These are phyloP conservation scores for Mesoclemmys tuberculata DNA, from an alignment of 2,113 vertebrate species.

Conservation along the genomic window DNA sequence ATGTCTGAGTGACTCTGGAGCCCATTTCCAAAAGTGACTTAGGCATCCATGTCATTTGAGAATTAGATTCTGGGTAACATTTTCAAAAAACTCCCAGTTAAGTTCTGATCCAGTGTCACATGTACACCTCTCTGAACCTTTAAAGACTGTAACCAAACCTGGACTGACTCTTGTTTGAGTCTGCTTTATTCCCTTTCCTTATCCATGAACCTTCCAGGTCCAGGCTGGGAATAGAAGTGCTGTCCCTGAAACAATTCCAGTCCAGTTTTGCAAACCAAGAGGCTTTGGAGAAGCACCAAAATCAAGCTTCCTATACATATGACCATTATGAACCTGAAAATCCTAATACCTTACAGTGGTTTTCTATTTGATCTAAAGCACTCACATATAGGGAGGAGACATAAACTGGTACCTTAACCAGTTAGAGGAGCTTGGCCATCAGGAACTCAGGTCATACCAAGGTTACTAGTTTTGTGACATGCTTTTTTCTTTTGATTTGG, in stretches of 20 bases:
- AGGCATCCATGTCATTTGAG: constrained; percentile 46
- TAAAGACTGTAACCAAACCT: neutral
- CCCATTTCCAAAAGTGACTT: constrained; percentile 8
- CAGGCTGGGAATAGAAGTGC: neutral
- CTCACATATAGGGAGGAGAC: accelerated
- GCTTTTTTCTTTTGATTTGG: accelerated
- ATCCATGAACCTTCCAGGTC: accelerated
- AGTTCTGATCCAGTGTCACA: neutral
- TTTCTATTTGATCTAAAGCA: neutral
- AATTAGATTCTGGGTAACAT: constrained; percentile 19
- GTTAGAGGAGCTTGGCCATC: neutral
- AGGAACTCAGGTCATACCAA: accelerated
- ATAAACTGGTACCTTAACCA: accelerated
- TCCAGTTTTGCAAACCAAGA: neutral
- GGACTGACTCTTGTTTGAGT: accelerated
- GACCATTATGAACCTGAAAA: accelerated
- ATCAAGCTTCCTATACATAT: accelerated
- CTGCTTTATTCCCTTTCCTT: neutral
- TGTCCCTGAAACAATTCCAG: accelerated
- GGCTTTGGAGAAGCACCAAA: neutral
- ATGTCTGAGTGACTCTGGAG: constrained; percentile 22
- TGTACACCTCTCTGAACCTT: accelerated
- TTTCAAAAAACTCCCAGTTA: neutral
- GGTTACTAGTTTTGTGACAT: accelerated
- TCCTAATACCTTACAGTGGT: neutral